Evolutionary conservation across 2,113 vertebrate genomes (phyloP).

Genomic region (Chionomys nivalis): DNA sequence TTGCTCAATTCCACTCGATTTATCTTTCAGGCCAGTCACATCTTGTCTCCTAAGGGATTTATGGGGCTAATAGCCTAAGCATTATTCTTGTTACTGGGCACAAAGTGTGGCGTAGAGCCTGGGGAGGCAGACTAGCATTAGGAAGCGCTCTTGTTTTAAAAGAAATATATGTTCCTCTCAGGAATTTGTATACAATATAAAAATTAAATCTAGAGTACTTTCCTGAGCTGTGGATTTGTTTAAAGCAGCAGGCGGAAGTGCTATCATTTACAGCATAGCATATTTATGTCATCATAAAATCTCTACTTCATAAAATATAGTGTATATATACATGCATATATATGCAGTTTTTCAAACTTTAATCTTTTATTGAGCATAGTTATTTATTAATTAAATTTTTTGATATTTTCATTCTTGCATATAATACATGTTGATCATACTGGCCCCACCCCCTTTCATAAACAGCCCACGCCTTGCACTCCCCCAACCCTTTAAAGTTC

Average conservation of each 20-base stretch:
- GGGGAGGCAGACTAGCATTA: neutral
- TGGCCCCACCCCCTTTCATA: neutral
- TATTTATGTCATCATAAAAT: neutral
- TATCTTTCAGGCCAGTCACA: conserved; percentile 15
- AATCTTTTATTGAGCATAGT: neutral
- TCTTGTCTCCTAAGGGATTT: conserved; percentile 43
- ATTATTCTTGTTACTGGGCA: neutral
- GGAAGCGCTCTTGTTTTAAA: neutral
- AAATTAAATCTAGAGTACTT: conserved; percentile 15
- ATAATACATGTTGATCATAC: too few species aligned
- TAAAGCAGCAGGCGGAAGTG: neutral
- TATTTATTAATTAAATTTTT: neutral
- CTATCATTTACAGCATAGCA: neutral
- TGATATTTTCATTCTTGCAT: neutral
- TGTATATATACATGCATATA: neutral
- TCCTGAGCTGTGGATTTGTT: neutral
- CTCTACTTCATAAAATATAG: neutral
- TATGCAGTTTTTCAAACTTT: neutral
- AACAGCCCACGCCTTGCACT: neutral
- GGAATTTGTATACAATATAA: neutral
- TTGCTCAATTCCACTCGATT: neutral
- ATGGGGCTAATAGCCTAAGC: neutral
- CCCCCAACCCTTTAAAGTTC: neutral
- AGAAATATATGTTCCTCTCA: neutral
- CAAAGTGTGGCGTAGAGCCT: neutral